Evolutionary conservation across 35 echinoderm and acorn worm genomes (phyloP), one percentile per base, ranked within the genome.

Genomic region (Eucidaris tribuloides): DNA sequence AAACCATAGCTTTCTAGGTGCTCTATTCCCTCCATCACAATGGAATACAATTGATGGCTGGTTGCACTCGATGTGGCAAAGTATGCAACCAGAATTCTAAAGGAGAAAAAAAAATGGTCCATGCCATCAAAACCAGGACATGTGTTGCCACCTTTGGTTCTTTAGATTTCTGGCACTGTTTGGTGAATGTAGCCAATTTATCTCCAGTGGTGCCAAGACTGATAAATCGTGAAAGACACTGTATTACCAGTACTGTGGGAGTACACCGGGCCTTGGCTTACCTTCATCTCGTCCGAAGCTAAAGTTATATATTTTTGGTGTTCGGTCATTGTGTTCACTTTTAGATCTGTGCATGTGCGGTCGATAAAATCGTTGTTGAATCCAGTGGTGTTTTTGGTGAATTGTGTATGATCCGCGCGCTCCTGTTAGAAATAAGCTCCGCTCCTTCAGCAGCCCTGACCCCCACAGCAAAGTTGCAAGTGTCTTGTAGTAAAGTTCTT

Each of bases 381-480:
- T 17, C 90, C 83, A 19, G 40, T 27, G 41, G 39, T 5, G 5
- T 61, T 27, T 19, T 33, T 61, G 20, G 42, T 36, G 41, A 86
- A 92, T 6, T 92, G 39, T 11, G 59, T 90, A 48, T 91, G 91
- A 7, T 81, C n/a, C n/a, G n/a, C n/a, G n/a, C n/a, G n/a, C n/a
- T n/a, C n/a, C n/a, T n/a, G n/a, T n/a, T n/a, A n/a, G n/a, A n/a
- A n/a, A n/a, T n/a, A n/a, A n/a, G n/a, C n/a, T n/a, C n/a, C n/a
- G n/a, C n/a, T n/a, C n/a, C n/a, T n/a, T n/a, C n/a, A n/a, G n/a
- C n/a, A n/a, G n/a, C n/a, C n/a, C n/a, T n/a, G n/a, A n/a, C n/a
- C n/a, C n/a, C n/a, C n/a, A n/a, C n/a, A 58, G 7, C 80, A 50
- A 4, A 96, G 71, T 0, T 70, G 86, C 37, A 23, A 56, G 14